phyloP scores from a whole-genome alignment of 2,113 vertebrate genomes.

The Haliaeetus leucogaster region DNA sequence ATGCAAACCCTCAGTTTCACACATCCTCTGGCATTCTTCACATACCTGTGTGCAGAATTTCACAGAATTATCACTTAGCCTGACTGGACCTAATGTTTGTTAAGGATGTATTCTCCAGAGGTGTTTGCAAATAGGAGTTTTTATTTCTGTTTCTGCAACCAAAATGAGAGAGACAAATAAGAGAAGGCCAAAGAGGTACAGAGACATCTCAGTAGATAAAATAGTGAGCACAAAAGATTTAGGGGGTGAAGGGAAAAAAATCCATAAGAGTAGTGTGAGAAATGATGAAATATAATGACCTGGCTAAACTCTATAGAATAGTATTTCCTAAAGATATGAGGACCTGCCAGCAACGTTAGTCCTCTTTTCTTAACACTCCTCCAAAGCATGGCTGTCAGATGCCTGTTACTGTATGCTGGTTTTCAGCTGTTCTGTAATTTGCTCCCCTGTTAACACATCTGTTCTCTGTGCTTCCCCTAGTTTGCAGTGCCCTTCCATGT shows the following conservation, averaged over 20 bases:
- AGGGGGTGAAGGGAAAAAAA: neutral
- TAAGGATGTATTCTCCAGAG: neutral
- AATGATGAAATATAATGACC: neutral
- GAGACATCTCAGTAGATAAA: neutral
- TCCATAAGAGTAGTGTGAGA: neutral
- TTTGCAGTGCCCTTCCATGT: neutral
- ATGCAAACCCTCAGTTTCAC: neutral
- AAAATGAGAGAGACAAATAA: neutral
- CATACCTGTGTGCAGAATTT: neutral
- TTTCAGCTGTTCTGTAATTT: neutral
- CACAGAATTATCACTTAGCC: neutral
- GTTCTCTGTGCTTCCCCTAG: neutral
- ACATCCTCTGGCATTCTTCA: neutral
- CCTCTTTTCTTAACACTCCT: neutral
- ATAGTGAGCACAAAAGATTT: neutral
- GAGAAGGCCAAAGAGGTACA: neutral
- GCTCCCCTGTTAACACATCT: rapidly evolving
- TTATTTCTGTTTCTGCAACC: neutral
- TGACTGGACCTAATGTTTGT: neutral
- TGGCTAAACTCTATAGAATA: neutral
- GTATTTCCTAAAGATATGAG: neutral
- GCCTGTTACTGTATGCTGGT: neutral
- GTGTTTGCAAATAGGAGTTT: neutral
- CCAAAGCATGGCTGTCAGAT: neutral
- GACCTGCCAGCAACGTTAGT: neutral